Base-by-base conservation (phyloP, 2,797 vertebrate genomes). In the Pitangus sulphuratus region DNA sequence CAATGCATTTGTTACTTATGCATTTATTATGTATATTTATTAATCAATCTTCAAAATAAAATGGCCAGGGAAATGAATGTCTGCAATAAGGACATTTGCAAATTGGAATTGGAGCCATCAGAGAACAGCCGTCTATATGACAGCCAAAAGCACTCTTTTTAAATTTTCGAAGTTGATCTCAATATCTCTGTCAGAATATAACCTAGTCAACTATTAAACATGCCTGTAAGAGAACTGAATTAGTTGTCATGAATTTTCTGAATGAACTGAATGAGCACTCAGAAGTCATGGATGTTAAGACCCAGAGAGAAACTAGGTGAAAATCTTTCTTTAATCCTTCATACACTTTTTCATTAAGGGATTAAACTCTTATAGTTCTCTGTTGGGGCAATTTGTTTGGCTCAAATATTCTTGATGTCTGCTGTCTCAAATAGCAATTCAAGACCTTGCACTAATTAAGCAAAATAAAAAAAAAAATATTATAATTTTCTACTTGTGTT, bases 1-100 rank as follows among this genome's bases (percentile, higher is more conserved):
- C 47, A 85, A 64, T 61, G 30, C 8, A 57, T 89, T 93, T 84
- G 13, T 84, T 84, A 90, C 84, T 79, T 89, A 82, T 80, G 39
- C 25, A 70, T 87, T 89, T 90, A 26, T 80, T 87, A 65, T 22
- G 24, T 22, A 9, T 57, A n/a, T 82, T 89, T 89, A 26, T 82
- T 76, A 87, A 68, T 93, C 81, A 89, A 84, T 90, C 47, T 89
- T 87, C 37, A 66, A 85, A 87, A 62, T 65, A 58, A 92, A 76
- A 79, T 76, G 6, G 17, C 37, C 79, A 79, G 65, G 64, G 83
- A 76, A 44, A 8, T 47, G 40, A 89, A 72, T 19, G 20, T 61
- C 76, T 82, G 28, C 25, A 79, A 14, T 79, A 65, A 89, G 25
- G 28, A 70, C 0, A 0, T 69, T 69, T 76, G 30, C 24, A 84